Evolutionary conservation across 2,113 vertebrate genomes (phyloP).

Genomic region (Sinosuthora webbiana): DNA sequence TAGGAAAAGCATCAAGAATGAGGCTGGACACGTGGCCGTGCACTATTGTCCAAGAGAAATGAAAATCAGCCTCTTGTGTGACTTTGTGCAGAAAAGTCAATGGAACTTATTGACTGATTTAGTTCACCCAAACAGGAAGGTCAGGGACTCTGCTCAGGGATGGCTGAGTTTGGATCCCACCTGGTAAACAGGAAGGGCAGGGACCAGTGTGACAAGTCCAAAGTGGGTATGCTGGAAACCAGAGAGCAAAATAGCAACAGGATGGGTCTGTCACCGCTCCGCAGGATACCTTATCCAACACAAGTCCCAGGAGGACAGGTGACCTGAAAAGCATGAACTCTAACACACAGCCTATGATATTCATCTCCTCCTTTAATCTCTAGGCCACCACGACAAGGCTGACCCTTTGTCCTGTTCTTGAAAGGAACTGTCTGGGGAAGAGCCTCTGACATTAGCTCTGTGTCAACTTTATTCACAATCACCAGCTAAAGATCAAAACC

Average conservation of each 20-base stretch:
- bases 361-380: neutral
- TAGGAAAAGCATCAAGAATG: neutral
- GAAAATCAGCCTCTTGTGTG: neutral
- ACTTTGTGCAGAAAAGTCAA: neutral
- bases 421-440: neutral
- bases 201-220: neutral
- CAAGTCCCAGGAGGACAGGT: neutral
- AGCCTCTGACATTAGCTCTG: neutral
- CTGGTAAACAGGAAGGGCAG: constrained; percentile 58
- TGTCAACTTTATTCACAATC: neutral
- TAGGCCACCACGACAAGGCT: neutral
- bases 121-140: neutral
- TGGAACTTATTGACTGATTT: neutral
- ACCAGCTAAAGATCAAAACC: neutral
- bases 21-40: neutral
- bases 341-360: neutral
- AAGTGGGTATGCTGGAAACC: neutral
- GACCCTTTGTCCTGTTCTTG: neutral
- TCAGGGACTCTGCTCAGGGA: neutral
- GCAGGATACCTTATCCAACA: neutral
- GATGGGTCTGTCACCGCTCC: neutral
- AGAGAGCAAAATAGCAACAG: constrained; percentile 7
- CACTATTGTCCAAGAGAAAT: neutral
- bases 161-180: neutral
- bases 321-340: neutral